Conservation (phyloP, 2,113 vertebrate genomes). For the Empidonax traillii region DNA sequence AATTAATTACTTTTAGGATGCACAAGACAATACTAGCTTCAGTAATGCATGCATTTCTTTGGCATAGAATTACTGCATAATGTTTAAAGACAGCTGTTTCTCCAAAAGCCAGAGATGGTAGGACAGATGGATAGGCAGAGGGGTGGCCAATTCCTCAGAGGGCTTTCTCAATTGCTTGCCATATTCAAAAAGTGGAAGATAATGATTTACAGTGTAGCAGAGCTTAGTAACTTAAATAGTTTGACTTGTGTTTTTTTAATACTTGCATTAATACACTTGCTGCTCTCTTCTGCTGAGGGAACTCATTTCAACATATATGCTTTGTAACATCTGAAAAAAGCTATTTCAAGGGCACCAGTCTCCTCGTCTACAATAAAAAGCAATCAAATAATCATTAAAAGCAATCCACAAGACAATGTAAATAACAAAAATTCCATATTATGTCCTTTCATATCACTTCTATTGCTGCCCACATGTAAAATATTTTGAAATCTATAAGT, state of each 20-base stretch:
- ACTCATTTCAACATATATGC: background rate
- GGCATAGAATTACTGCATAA: slow-evolving; percentile 16
- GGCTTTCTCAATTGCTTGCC: background rate
- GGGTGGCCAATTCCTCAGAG: slow-evolving; percentile 32
- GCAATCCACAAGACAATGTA: background rate
- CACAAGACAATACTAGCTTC: background rate
- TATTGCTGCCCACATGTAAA: background rate
- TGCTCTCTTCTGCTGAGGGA: background rate
- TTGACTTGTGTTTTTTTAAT: background rate
- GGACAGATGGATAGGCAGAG: slow-evolving; percentile 50
- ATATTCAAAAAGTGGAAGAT: background rate
- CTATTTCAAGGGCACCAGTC: background rate
- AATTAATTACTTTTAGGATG: slow-evolving; percentile 35
- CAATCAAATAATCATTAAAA: background rate
- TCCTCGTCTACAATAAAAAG: background rate
- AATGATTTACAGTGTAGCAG: slow-evolving; percentile 1
- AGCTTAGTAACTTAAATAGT: background rate
- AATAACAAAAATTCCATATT: background rate
- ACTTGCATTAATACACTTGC: background rate
- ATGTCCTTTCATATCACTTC: background rate
- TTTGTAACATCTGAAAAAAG: background rate
- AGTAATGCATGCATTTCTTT: slow-evolving; percentile 20
- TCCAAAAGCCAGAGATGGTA: slow-evolving; percentile 15
- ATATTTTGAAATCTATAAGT: background rate
- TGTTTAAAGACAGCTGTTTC: slow-evolving; percentile 43